Conservation (phyloP, 2,888 invertebrate species). For the Brachylomia viminalis region DNA sequence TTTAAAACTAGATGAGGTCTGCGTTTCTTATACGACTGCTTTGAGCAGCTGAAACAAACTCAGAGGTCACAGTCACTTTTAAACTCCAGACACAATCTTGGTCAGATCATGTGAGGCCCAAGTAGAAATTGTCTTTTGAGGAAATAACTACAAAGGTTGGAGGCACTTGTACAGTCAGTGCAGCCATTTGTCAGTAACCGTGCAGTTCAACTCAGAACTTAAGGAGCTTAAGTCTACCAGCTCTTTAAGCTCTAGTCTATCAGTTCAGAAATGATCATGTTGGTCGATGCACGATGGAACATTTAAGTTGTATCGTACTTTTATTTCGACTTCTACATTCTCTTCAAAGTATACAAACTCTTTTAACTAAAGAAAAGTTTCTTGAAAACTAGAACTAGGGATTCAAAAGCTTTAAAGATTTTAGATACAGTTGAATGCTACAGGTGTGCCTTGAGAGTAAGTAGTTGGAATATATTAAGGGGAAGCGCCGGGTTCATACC, state of each 20-base stretch:
- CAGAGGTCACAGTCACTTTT: neutral
- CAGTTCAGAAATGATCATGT: neutral
- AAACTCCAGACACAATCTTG: neutral
- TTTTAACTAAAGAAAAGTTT: constrained; percentile 26
- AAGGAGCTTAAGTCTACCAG: neutral
- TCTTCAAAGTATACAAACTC: constrained; percentile 14
- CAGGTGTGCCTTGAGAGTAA: neutral
- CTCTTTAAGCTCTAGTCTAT: neutral
- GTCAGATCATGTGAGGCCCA: neutral
- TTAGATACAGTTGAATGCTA: constrained; percentile 13
- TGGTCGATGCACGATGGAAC: constrained; percentile 1
- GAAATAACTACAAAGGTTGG: neutral
- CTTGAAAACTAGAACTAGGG: constrained; percentile 6
- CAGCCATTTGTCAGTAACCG: neutral
- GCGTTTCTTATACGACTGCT: too few relatives aligned
- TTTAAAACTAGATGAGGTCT: too few relatives aligned
- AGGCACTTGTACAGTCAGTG: neutral
- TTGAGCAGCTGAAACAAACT: neutral
- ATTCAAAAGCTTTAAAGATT: constrained; percentile 19
- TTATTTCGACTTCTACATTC: neutral
- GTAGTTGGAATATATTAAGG: neutral
- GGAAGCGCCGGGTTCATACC: too few relatives aligned
- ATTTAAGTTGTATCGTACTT: constrained; percentile 12
- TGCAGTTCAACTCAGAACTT: neutral
- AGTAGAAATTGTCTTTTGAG: neutral